Conservation (phyloP, 2,888 invertebrate species). For the Pollenia labialis region DNA sequence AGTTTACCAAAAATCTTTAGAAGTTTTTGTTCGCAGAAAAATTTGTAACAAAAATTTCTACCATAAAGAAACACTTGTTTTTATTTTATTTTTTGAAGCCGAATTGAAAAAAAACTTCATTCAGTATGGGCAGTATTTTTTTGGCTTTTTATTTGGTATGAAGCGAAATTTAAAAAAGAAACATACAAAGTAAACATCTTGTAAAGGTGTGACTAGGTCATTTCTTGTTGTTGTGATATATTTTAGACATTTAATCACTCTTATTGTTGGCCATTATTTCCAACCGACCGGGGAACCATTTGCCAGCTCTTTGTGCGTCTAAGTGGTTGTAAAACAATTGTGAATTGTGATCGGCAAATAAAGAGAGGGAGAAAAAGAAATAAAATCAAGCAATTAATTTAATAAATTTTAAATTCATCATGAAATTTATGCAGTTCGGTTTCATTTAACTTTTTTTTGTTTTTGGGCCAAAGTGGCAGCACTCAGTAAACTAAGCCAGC, state of each 20-base stretch:
- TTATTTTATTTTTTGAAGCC: conserved; percentile 2
- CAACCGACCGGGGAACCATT: not conserved
- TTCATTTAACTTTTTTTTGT: conserved; percentile 38
- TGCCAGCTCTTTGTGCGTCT: conserved; percentile 40
- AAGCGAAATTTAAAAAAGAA: not conserved
- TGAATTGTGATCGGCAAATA: conserved; percentile 29
- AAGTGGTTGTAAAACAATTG: conserved; percentile 64
- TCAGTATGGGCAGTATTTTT: not conserved
- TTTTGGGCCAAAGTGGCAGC: not conserved
- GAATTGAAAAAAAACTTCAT: not conserved
- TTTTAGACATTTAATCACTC: conserved; percentile 44
- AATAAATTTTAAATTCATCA: conserved; percentile 28
- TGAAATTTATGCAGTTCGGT: conserved; percentile 28
- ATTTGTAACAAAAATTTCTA: conserved; percentile 49
- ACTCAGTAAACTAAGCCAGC: too few relatives aligned
- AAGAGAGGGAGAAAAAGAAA: not conserved
- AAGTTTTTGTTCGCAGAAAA: conserved; percentile 3
- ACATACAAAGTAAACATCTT: conserved; percentile 20
- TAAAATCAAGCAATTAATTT: conserved; percentile 37
- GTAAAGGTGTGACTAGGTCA: conserved; percentile 65
- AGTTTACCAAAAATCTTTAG: conserved; percentile 16
- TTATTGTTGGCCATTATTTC: conserved; percentile 24
- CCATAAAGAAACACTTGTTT: conserved; percentile 49
- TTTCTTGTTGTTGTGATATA: conserved; percentile 24
- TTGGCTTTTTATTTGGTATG: conserved; percentile 21